Base-by-base conservation (phyloP, 2,888 invertebrate species). In the Hedychridium roseum region DNA sequence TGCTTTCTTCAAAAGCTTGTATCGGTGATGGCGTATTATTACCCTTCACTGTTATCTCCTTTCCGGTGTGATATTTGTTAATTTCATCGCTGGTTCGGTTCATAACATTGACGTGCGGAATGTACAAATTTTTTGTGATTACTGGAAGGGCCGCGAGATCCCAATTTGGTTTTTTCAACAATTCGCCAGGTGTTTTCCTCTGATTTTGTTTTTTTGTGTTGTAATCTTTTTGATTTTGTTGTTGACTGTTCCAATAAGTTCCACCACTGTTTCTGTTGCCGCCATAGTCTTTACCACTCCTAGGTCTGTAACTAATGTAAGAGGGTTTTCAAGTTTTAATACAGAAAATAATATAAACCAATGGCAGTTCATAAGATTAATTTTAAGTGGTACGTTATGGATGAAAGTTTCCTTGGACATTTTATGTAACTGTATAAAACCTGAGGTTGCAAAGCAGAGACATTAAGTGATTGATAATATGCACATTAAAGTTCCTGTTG, bases 41-140 rank as follows among this genome's bases (percentile, higher is more conserved):
- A 18, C 97, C 97, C 63, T 90, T 88, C 0, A 96, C 90, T 21
- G 94, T 94, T 31, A 97, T 95, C 79, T 95, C 91, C 70, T 93
- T 89, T 4, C 86, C 81, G 28, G 86, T 81, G 36, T 92, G 86
- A 80, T 89, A 93, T 43, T 85, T 83, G 57, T 88, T 85, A 0
- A 96, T 87, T 53, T 94, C 93, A 41, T 88, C 86, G 49, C 86
- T 83, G 34, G 86, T 82, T 50, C 90, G 85, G 37, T 83, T 83
- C 46, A 87, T 81, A 26, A 88, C 86, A 79, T 89, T 87, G 35
- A 86, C 85, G 76, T 92, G 90, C 31, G 94, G 92, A 59, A 87
- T 85, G 77, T 97, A 97, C 73, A 97, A 93, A 79, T 96, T 90
- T 82, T 97, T 97, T 64, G 90, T 85, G 74, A 97, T 95, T 6